Base-by-base conservation (phyloP, 2,888 invertebrate genomes). In the Byasa hedistus region DNA sequence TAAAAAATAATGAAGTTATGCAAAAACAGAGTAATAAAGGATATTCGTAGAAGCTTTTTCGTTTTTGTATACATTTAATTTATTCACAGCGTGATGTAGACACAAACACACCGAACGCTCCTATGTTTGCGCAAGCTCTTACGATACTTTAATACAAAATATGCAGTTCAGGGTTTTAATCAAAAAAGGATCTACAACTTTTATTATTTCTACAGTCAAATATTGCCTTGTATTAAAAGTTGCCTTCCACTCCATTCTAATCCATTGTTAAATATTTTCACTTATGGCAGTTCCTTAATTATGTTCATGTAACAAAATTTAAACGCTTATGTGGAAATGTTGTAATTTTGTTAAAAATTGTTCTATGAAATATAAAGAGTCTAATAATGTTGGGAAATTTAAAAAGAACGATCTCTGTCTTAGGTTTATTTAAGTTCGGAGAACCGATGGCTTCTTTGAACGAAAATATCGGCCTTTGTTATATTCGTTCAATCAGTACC, bases 401-500 rank as follows among this genome's bases (percentile, higher is more conserved):
- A 54, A 55, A 36, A 64, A 36, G 64, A 58, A 68, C 60, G 27
- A 68, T 65, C 59, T 62, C 36, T 64, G 57, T 66, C 59, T 36
- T 62, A 66, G 54, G 48, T 65, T 64, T 68, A 68, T 69, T 68
- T 69, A 67, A 57, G 60, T 65, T 60, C 58, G 24, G 62, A 68
- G 66, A 66, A 70, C 67, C 57, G 39, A 57, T 60, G 44, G 60
- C 65, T 56, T 39, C 55, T 65, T 67, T 64, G 60, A 64, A 56
- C 24, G 60, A 63, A 66, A 67, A 64, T 63, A 67, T 67, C 60
- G 72, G 69, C 69, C 75, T 76, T 86, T 83, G 81, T 84, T 68
- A 70, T 73, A 69, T 72, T 69, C 82, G 90, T 91, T 87, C 91
- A 89, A 91, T 90, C 84, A 88, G 91, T 91, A 79, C 89, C 90